Base-by-base conservation (phyloP, 2,113 vertebrate species). In the Dipodomys ordii region DNA sequence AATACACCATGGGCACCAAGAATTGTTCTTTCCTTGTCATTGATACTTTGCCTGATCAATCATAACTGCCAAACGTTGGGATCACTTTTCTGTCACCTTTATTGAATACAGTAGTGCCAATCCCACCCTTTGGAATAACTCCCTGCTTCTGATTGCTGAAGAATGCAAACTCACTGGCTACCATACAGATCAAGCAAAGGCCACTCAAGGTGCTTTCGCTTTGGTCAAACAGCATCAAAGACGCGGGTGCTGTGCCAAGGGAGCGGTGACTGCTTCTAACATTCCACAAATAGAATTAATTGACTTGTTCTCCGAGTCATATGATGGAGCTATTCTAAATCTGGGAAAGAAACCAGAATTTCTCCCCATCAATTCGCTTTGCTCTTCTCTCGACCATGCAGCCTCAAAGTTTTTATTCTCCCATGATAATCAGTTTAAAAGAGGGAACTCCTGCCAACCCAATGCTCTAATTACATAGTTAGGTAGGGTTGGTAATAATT, bases 291-390 rank as follows among this genome's bases (percentile, higher is more conserved):
- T 93, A 96, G 95, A 94, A 96, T 86, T 80, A 91, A 94, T 86
- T 95, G 82, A 96, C 94, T 95, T 85, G 93, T 72, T 83, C 32
- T 90, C 74, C 92, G 74, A 93, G 87, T 97, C 93, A 95, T 80
- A 80, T 82, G 92, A 96, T 35, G 27, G 83, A 92, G 83, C 92
- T 93, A 93, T 95, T 97, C 88, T 92, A 88, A 96, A 95, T 93
- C 94, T 95, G 96, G 95, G 94, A 94, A 96, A 30, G 62, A 82
- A 96, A 96, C 92, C 96, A 97, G 92, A 91, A 93, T 92, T 94
- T 91, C 96, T 92, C 82, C 85, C 90, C 90, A 93, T 83, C 90
- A 91, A 80, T 88, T 95, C 85, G 93, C 89, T 84, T 81, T 94
- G 92, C 88, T 94, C 64, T 87, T 74, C 90, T 88, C 30, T n/a